A percentile compares a stretch with the other conserved stretches of the same genome.
Conservation (phyloP, 2,797 vertebrate species). For the Phoebastria nigripes region DNA sequence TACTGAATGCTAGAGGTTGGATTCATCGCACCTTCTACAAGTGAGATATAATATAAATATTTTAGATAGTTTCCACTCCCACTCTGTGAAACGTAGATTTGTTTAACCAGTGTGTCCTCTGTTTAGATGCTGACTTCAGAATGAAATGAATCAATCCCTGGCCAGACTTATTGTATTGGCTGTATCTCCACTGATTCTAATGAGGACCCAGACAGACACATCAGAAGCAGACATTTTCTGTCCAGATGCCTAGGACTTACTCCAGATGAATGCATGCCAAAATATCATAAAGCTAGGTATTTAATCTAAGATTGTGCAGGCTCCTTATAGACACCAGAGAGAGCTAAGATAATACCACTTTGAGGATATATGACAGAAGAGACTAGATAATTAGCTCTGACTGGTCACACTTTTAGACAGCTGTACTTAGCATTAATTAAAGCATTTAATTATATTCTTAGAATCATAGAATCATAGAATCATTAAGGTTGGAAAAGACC, state of each 20-base stretch:
- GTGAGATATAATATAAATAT: background rate
- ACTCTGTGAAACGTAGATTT: background rate
- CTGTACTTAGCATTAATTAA: background rate
- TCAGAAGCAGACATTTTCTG: background rate
- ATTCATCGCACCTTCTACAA: background rate
- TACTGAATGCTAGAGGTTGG: background rate
- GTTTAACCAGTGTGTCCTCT: background rate
- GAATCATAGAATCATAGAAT: too few species aligned
- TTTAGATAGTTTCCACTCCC: background rate
- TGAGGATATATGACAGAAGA: background rate
- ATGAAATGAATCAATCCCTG: background rate
- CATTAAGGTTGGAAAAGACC: too few species aligned
- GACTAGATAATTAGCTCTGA: background rate
- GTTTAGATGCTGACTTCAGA: background rate
- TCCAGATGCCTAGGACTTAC: background rate
- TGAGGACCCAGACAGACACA: background rate
- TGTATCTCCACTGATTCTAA: background rate
- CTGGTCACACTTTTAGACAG: background rate
- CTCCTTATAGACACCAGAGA: background rate
- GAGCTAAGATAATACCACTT: background rate
- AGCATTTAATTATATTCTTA: background rate
- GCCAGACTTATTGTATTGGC: background rate
- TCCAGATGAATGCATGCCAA: background rate
- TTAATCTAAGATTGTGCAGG: background rate
- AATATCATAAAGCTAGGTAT: rapidly evolving